phyloP scores from a whole-genome alignment of 2,797 vertebrate species.

The Sternarchorhynchus goeldii region DNA sequence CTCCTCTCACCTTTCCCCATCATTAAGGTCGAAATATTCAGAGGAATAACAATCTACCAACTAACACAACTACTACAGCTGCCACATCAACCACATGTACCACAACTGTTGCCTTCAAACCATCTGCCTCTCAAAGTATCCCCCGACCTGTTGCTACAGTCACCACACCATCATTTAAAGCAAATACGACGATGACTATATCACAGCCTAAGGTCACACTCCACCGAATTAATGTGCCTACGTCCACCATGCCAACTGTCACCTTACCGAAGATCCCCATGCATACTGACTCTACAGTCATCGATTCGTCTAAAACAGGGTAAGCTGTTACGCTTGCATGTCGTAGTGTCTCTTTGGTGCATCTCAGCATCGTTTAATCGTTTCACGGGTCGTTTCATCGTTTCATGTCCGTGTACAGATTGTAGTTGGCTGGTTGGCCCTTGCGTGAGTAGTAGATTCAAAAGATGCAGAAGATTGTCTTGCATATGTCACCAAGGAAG shows the following conservation, averaged over 20 bases:
- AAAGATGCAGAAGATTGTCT: no score
- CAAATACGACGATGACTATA: neutral
- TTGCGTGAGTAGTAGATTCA: no score
- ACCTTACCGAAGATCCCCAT: neutral
- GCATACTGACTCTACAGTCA: slow-evolving; percentile 36
- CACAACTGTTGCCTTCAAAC: slow-evolving; percentile 8
- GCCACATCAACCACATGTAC: neutral
- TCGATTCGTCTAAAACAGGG: slow-evolving; percentile 50
- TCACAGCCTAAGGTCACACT: slow-evolving; percentile 46
- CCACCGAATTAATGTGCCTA: slow-evolving; percentile 2
- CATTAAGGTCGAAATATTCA: slow-evolving; percentile 67
- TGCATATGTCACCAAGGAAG: no score
- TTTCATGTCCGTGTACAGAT: neutral
- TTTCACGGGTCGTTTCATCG: no score
- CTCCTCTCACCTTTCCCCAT: neutral
- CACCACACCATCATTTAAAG: neutral
- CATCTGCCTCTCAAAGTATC: neutral
- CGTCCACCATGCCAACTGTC: neutral
- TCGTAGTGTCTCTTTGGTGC: neutral
- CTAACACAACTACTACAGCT: slow-evolving; percentile 49
- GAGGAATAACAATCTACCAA: slow-evolving; percentile 76
- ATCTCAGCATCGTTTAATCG: no score
- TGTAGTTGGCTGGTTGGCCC: no score
- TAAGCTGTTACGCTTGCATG: neutral
- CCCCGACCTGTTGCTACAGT: neutral